A percentile compares a stretch with the other conserved stretches of the same genome.
Conservation (phyloP, 2,113 vertebrate genomes). For the Ramphastos sulfuratus region DNA sequence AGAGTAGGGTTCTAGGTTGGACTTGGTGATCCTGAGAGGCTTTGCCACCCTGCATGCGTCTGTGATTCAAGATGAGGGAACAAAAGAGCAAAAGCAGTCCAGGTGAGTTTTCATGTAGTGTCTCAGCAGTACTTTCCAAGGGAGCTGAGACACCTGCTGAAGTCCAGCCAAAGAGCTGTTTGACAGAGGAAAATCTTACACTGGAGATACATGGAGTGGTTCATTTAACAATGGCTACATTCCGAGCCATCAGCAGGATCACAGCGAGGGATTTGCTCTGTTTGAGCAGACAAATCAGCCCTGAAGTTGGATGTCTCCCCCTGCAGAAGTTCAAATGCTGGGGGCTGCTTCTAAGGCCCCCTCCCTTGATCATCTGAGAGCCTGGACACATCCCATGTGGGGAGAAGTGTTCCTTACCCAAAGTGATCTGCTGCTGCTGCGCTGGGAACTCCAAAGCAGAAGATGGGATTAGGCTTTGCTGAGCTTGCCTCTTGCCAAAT, state of each 20-base stretch:
- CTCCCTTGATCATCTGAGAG: not conserved
- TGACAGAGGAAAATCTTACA: not conserved
- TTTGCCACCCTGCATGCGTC: too few relatives aligned
- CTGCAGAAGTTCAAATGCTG: not conserved
- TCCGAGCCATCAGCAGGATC: slow-evolving; percentile 49
- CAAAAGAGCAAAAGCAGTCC: not conserved
- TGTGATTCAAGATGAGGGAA: not conserved
- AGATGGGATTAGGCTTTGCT: slow-evolving; percentile 49
- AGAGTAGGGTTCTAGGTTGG: too few relatives aligned
- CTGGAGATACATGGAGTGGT: slow-evolving; percentile 3
- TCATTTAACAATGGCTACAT: slow-evolving; percentile 44
- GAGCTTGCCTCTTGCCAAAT: not conserved
- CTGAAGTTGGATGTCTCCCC: not conserved
- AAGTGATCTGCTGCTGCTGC: not conserved
- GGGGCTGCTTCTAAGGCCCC: not conserved
- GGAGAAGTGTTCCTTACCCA: not conserved
- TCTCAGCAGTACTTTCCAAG: not conserved
- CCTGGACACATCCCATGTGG: not conserved
- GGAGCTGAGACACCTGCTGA: not conserved
- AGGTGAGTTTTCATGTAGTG: not conserved
- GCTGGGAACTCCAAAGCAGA: not conserved
- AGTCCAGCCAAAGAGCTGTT: not conserved
- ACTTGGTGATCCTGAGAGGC: too few relatives aligned
- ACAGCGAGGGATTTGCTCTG: slow-evolving; percentile 29
- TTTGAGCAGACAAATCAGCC: slow-evolving; percentile 51